Percentiles rank a stretch among this genome's conserved stretches.
These are phyloP conservation scores for Telmatochromis sp. DNA, from an alignment of 2,113 vertebrate genomes.

Conservation along the genomic window DNA sequence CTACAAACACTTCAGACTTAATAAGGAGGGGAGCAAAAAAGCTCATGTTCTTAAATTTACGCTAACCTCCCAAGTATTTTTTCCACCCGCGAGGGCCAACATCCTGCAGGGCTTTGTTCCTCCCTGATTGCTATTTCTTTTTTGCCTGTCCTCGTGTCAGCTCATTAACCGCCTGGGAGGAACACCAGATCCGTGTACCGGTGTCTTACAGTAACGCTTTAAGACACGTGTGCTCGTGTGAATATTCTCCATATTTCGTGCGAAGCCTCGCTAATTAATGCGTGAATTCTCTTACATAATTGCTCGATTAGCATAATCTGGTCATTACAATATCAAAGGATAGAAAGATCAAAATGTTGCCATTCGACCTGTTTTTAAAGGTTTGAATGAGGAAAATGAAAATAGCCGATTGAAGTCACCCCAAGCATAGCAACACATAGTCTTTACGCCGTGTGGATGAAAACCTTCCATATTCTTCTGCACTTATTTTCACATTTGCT, in stretches of 20 bases:
- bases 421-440: not conserved
- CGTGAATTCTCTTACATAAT: not conserved
- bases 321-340: not conserved
- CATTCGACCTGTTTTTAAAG: not conserved
- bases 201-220: not conserved
- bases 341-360: not conserved
- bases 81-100: not conserved
- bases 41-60: not conserved
- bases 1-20: not conserved
- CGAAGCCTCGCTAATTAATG: not conserved
- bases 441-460: not conserved
- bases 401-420: not conserved
- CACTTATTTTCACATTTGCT: not conserved
- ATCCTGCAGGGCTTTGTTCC: slow-evolving; percentile 13
- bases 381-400: not conserved
- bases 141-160: slow-evolving; percentile 4
- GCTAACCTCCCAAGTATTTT: not conserved
- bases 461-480: not conserved
- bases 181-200: not conserved
- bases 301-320: not conserved
- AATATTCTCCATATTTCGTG: not conserved
- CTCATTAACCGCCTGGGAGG: slow-evolving; percentile 34
- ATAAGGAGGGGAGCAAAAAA: not conserved
- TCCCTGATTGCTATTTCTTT: slow-evolving; percentile 32
- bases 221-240: not conserved